A percentile compares a stretch with the other conserved stretches of the same genome.
Evolutionary conservation across 2,113 vertebrate species (phyloP).

Genomic region (Grantiella picta): DNA sequence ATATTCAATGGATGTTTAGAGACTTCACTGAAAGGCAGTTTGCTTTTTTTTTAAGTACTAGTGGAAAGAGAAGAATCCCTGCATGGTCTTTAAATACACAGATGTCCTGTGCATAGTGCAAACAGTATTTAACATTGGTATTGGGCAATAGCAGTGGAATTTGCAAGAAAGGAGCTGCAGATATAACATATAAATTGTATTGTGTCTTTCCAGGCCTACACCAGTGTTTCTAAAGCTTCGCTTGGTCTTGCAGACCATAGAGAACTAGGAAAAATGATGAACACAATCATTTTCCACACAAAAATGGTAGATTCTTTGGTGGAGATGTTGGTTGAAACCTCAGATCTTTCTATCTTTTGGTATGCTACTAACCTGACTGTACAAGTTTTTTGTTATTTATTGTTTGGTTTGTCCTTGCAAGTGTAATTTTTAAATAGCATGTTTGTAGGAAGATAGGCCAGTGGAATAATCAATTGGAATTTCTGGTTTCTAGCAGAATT

Average conservation of each 20-base stretch:
- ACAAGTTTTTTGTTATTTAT: background rate
- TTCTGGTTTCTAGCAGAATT: background rate
- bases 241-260: conserved; percentile 92
- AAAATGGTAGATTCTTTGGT: conserved; percentile 99
- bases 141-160: background rate
- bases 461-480: background rate
- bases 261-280: conserved; percentile 99
- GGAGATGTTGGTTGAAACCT: conserved; percentile 98
- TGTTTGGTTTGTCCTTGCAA: background rate
- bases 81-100: fast-evolving
- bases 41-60: background rate
- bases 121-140: background rate
- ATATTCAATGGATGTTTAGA: background rate
- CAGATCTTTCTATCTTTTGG: conserved; percentile 98
- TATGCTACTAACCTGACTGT: conserved; percentile 62
- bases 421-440: background rate
- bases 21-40: background rate
- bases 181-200: background rate
- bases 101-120: background rate
- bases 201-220: conserved; percentile 84
- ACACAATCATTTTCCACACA: conserved; percentile 98
- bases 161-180: background rate
- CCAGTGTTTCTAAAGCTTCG: conserved; percentile 96
- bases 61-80: background rate
- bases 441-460: background rate